A percentile compares a stretch with the other conserved stretches of the same genome.
phyloP scores from a whole-genome alignment of 2,797 vertebrate genomes.

The Siniperca obscura region DNA sequence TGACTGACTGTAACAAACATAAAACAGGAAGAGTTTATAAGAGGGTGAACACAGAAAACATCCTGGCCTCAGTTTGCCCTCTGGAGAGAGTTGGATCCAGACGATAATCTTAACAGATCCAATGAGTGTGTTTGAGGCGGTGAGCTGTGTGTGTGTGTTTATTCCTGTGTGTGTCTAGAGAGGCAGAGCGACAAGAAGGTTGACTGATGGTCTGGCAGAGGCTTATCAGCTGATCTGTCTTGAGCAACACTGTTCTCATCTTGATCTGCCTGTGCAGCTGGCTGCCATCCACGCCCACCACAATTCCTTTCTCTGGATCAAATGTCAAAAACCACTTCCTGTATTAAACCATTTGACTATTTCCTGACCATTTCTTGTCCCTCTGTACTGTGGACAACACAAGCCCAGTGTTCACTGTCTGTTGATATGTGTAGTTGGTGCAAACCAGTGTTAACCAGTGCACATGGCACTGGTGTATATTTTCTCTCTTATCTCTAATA shows the following conservation, averaged over 20 bases:
- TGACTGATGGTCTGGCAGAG: constrained; percentile 68
- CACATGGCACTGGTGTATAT: neutral
- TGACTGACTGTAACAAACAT: constrained; percentile 49
- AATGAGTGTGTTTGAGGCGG: constrained; percentile 41
- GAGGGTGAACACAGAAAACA: constrained; percentile 55
- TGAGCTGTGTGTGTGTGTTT: constrained; percentile 35
- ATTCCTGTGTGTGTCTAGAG: constrained; percentile 36
- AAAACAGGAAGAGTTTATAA: constrained; percentile 57
- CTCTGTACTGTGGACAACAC: constrained; percentile 1
- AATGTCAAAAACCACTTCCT: constrained; percentile 78
- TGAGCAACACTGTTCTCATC: constrained; percentile 71
- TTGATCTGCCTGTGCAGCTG: constrained; percentile 66
- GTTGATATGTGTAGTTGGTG: neutral
- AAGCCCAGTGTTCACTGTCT: neutral
- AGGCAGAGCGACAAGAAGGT: constrained; percentile 46
- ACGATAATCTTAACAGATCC: constrained; percentile 66
- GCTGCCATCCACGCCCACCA: constrained; percentile 69
- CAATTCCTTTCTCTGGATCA: constrained; percentile 66
- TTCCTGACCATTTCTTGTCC: constrained; percentile 58
- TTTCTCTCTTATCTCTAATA: no score
- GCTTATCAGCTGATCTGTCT: constrained; percentile 82
- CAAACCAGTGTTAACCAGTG: neutral
- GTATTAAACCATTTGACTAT: constrained; percentile 54
- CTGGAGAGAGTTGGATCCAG: constrained; percentile 56
- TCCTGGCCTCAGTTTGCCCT: constrained; percentile 62